Conservation (phyloP, 2,888 invertebrate genomes). For the Asteroscopus sphinx region DNA sequence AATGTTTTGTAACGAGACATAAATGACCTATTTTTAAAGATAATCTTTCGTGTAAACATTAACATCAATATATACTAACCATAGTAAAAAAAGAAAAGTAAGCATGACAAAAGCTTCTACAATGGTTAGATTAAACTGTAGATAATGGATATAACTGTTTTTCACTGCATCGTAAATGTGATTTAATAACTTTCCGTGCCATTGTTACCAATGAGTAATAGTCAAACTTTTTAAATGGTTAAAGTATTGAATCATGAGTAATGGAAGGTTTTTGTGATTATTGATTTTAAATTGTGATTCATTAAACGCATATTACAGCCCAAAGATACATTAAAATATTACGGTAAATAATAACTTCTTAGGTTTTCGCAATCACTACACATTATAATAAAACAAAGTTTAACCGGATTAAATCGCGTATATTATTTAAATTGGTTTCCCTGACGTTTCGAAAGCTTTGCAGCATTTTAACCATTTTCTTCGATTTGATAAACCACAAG, state of each 20-base stretch:
- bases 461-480: no score
- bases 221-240: constrained; percentile 17
- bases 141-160: constrained; percentile 35
- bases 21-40: background rate
- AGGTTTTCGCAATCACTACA: no score
- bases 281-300: no score
- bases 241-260: constrained; percentile 1
- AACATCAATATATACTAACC: background rate
- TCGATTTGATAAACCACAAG: no score
- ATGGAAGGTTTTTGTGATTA: background rate
- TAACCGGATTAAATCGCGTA: no score
- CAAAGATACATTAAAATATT: no score
- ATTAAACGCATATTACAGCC: no score
- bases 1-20: background rate
- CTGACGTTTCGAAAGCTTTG: no score
- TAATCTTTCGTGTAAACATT: constrained; percentile 37
- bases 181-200: constrained; percentile 24
- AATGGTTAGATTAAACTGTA: constrained; percentile 37
- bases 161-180: constrained; percentile 13
- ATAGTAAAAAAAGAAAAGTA: no score
- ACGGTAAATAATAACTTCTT: no score
- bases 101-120: constrained; percentile 65
- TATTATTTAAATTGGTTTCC: no score
- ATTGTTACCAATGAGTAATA: constrained; percentile 35
- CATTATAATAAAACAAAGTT: no score